Percentiles rank a stretch among this genome's conserved stretches.
Conservation (phyloP, 2,113 vertebrate genomes). For the Fukomys damarensis region DNA sequence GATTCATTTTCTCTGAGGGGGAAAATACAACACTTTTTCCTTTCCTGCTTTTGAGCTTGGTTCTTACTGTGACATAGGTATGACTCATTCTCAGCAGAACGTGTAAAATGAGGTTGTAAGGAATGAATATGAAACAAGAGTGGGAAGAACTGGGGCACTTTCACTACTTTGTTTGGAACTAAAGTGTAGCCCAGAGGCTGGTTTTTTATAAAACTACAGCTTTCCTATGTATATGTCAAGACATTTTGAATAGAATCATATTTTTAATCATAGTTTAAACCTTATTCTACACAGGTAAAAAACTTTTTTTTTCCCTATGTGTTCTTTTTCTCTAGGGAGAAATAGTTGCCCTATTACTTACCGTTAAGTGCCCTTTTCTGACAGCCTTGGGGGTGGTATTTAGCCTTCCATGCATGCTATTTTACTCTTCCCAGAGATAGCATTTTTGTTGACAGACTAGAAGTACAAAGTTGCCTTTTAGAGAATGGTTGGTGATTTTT, state of each 20-base stretch:
- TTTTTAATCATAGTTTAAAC: not conserved
- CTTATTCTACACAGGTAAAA: not conserved
- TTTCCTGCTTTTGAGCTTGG: conserved; percentile 16
- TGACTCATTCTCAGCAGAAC: conserved; percentile 20
- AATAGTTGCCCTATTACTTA: not conserved
- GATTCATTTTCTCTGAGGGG: not conserved
- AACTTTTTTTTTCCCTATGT: not conserved
- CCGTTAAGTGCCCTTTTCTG: not conserved
- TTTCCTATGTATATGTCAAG: not conserved
- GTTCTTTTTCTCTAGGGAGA: not conserved
- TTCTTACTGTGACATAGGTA: not conserved
- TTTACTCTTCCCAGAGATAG: not conserved
- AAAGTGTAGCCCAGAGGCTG: not conserved
- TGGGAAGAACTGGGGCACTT: not conserved
- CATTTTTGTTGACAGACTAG: not conserved
- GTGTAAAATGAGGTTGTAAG: not conserved
- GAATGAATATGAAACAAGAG: conserved; percentile 28
- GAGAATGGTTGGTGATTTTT: conserved; percentile 29
- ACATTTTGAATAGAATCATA: not conserved
- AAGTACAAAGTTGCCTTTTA: not conserved
- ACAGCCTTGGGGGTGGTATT: not conserved
- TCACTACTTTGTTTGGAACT: not conserved
- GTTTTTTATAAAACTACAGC: not conserved
- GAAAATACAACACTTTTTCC: not conserved
- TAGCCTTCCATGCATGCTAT: not conserved